phyloP scores from a whole-genome alignment of 2,113 vertebrate genomes.

The Bothrops jararaca region DNA sequence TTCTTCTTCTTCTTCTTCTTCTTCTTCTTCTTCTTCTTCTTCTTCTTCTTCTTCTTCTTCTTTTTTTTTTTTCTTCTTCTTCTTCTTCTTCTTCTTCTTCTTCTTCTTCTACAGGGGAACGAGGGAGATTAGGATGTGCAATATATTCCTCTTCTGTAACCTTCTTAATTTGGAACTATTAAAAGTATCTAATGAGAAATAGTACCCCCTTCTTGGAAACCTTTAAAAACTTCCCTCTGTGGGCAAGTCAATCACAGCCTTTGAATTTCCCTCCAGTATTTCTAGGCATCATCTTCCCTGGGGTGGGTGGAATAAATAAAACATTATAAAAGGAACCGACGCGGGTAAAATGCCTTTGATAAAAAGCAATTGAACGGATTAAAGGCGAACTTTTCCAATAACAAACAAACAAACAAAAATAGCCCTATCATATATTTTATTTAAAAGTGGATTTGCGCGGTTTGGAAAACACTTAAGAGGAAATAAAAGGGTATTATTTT shows the following conservation, averaged over 20 bases:
- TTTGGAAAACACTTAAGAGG: accelerated
- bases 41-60: too few relatives aligned
- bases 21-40: too few relatives aligned
- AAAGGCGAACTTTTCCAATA: not conserved
- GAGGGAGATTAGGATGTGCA: accelerated
- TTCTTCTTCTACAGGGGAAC: too few relatives aligned
- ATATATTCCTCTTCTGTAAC: not conserved
- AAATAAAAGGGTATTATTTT: accelerated
- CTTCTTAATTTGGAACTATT: accelerated
- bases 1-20: too few relatives aligned
- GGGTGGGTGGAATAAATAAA: not conserved
- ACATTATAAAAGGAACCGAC: not conserved
- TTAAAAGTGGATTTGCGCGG: accelerated
- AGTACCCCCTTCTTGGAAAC: accelerated
- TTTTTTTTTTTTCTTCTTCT: too few relatives aligned
- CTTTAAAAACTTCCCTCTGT: accelerated
- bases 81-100: too few relatives aligned
- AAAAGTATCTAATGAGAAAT: not conserved
- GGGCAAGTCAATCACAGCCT: not conserved
- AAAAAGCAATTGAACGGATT: not conserved
- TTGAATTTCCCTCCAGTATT: accelerated
- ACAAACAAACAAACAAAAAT: not conserved
- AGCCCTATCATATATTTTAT: not conserved
- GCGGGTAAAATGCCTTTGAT: not conserved
- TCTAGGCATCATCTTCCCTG: not conserved